Base-by-base conservation (phyloP, 2,113 vertebrate genomes). In the Ivindomyrus marchei region DNA sequence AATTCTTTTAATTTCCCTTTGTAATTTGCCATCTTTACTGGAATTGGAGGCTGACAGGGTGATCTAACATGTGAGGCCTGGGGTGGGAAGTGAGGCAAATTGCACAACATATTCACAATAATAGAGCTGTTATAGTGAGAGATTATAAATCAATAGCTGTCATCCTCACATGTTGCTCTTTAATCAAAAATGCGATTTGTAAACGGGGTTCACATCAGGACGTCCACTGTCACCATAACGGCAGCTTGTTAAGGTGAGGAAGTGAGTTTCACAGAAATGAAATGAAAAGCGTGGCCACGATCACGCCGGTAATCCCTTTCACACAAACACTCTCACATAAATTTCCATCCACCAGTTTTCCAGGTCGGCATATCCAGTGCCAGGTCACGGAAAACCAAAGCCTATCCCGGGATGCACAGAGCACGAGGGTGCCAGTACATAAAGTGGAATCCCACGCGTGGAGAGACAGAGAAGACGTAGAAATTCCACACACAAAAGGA, bases 131-230 rank as follows among this genome's bases (percentile, higher is more conserved):
- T 95, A 95, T 90, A 91, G 91, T 93, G 91, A 90, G 90, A 93
- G 94, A 95, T 94, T 94, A 94, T 93, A 96, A 96, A 96, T 97
- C 96, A 95, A 94, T 96, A 94, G 90, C 93, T 96, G 94, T 95
- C 94, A 94, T 95, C 91, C 88, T 87, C 91, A 89, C 58, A 36
- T 62, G 47, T 91, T 90, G 90, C 90, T 92, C 89, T 93, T 94
- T 93, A 93, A 94, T 94, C 90, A 91, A 90, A 91, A 91, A 91
- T 90, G 92, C 91, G 93, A 93, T 95, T 95, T 95, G 93, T 95
- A 80, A 93, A 93, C 90, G 91, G 94, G 92, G 94, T 95, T 90
- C 91, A 87, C 83, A 88, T 53, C 4, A 58, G 74, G 47, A 86
- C 13, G 53, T 19, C 21, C 10, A 46, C 17, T 19, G 17, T 11